Conservation (phyloP, 1,140 invertebrate species). For the Melitaea cinxia region DNA sequence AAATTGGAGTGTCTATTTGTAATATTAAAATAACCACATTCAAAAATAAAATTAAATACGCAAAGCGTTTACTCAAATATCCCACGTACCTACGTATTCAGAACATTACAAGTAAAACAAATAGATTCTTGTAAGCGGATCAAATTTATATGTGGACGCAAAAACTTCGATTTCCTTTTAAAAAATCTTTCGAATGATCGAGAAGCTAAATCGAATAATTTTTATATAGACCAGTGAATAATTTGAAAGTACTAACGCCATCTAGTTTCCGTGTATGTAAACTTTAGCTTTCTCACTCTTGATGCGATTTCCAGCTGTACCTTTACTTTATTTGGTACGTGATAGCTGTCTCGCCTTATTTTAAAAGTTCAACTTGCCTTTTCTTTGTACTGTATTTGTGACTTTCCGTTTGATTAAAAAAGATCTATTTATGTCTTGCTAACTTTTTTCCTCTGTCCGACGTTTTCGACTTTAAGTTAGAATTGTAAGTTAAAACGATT, state of each 20-base stretch:
- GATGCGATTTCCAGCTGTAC: neutral
- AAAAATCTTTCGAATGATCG: slow-evolving; percentile 45
- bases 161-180: slow-evolving; percentile 59
- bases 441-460: no score
- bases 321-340: neutral
- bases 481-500: no score
- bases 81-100: slow-evolving; percentile 13
- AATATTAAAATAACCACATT: no score
- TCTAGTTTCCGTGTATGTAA: neutral
- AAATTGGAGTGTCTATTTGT: no score
- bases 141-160: slow-evolving; percentile 51
- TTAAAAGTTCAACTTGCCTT: neutral
- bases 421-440: neutral
- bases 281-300: neutral
- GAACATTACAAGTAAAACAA: slow-evolving; percentile 37
- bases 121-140: slow-evolving; percentile 42
- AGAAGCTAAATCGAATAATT: slow-evolving; percentile 39
- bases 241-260: neutral
- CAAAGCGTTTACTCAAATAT: neutral
- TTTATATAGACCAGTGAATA: slow-evolving; percentile 10
- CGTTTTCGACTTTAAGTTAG: no score
- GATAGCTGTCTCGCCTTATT: neutral
- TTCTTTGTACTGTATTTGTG: neutral
- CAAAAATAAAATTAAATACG: no score
- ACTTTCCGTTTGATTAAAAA: neutral